A percentile compares a stretch with the other conserved stretches of the same genome.
These are phyloP conservation scores for Euphydryas editha DNA, from an alignment of 2,888 invertebrate genomes.

Conservation along the genomic window DNA sequence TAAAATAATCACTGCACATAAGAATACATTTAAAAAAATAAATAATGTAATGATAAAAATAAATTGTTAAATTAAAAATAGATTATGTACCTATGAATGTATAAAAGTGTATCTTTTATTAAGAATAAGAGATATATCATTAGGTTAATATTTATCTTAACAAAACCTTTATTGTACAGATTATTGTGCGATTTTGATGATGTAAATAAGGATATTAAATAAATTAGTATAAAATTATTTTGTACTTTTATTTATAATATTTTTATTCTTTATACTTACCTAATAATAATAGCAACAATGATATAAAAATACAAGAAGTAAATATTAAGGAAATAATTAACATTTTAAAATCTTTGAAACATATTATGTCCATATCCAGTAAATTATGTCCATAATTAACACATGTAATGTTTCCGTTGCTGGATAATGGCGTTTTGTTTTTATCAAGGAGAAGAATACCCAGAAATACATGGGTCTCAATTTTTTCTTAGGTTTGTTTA, in stretches of 20 bases:
- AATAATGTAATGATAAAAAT: slow-evolving; percentile 58
- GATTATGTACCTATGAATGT: slow-evolving; percentile 55
- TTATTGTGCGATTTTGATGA: slow-evolving; percentile 70
- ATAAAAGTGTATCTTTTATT: slow-evolving; percentile 74
- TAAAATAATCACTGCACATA: slow-evolving; percentile 67
- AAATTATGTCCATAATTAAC: too few species aligned
- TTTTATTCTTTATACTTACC: neutral
- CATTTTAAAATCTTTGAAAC: too few species aligned
- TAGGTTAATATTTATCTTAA: slow-evolving; percentile 57
- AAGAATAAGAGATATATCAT: slow-evolving; percentile 70
- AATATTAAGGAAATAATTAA: too few species aligned
- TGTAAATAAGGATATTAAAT: slow-evolving; percentile 76
- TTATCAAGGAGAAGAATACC: too few species aligned
- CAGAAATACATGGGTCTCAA: too few species aligned
- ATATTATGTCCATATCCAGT: too few species aligned
- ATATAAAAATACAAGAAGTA: too few species aligned
- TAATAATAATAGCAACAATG: too few species aligned
- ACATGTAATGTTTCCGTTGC: too few species aligned
- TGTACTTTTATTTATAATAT: slow-evolving; percentile 42
- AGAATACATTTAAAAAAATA: slow-evolving; percentile 55
- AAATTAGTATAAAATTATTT: slow-evolving; percentile 73
- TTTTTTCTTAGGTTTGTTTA: too few species aligned
- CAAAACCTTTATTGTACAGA: slow-evolving; percentile 69
- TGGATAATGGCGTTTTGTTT: too few species aligned
- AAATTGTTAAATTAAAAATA: slow-evolving; percentile 63